Percentiles rank a stretch among this genome's conserved stretches.
These are phyloP conservation scores for Enteromius viviparus DNA, from an alignment of 2,797 vertebrate genomes.

Conservation along the genomic window DNA sequence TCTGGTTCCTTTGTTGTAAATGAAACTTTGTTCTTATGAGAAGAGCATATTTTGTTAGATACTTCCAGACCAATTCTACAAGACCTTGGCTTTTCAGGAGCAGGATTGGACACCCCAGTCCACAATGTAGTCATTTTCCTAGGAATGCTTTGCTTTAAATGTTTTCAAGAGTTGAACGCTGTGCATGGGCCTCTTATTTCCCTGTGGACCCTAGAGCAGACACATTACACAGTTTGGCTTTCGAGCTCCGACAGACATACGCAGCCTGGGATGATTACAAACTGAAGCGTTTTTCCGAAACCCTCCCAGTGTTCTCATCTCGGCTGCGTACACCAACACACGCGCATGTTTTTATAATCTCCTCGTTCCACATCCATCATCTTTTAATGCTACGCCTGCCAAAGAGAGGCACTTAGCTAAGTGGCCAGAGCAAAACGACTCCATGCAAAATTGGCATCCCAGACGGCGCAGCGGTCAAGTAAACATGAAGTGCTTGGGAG, in stretches of 20 bases:
- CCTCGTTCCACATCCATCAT: conserved; percentile 70
- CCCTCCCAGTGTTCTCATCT: conserved; percentile 30
- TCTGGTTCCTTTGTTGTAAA: background rate
- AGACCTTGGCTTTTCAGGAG: background rate
- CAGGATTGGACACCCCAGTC: conserved; percentile 2
- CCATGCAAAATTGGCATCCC: conserved; percentile 73
- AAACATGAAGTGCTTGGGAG: conserved; percentile 43
- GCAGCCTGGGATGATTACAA: conserved; percentile 10
- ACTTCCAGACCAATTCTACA: background rate
- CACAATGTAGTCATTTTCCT: background rate
- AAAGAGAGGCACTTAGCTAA: conserved; percentile 79
- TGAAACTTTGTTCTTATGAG: background rate
- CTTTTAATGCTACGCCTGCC: conserved; percentile 74
- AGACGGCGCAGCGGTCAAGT: conserved; percentile 48
- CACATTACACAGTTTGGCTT: background rate
- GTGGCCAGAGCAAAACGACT: conserved; percentile 74
- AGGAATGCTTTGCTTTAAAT: background rate
- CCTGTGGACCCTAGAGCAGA: conserved; percentile 25
- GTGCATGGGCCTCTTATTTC: conserved; percentile 20
- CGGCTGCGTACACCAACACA: conserved; percentile 27
- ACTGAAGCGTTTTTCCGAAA: background rate
- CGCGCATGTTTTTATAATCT: conserved; percentile 31
- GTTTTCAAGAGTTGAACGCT: background rate
- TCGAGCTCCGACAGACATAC: background rate
- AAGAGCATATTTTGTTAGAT: background rate